These are phyloP conservation scores for Chlorodrepanis virens DNA, from an alignment of 2,113 vertebrate genomes.

Conservation along the genomic window DNA sequence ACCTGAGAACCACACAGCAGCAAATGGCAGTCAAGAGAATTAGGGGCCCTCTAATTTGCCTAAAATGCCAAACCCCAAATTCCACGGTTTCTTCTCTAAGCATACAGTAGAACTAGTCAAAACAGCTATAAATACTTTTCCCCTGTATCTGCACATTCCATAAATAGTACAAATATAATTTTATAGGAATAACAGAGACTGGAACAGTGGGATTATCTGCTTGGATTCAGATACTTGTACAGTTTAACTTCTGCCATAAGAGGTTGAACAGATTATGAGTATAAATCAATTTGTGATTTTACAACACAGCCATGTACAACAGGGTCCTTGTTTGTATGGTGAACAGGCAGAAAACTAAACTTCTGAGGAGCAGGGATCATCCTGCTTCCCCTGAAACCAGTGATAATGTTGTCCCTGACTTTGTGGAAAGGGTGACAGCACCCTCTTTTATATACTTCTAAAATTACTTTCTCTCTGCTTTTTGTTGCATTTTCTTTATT, in stretches of 20 bases:
- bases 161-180: conserved; percentile 56
- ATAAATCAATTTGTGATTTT: not conserved
- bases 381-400: not conserved
- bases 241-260: not conserved
- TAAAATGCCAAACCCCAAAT: conserved; percentile 62
- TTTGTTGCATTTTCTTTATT: not conserved
- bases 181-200: conserved; percentile 14
- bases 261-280: not conserved
- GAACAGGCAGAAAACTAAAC: not conserved
- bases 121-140: conserved; percentile 50
- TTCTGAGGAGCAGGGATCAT: not conserved
- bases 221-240: not conserved
- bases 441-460: not conserved
- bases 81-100: conserved; percentile 59
- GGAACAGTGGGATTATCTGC: not conserved
- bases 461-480: not conserved
- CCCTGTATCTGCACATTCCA: conserved; percentile 56
- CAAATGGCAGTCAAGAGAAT: conserved; percentile 13
- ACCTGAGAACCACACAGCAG: conserved; percentile 14
- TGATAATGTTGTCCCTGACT: not conserved
- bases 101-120: conserved; percentile 15
- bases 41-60: conserved; percentile 11
- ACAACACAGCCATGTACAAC: not conserved
- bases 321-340: not conserved
- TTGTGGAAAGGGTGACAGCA: not conserved